phyloP scores from a whole-genome alignment of 2,797 vertebrate genomes.

The Psittacula derbiana region DNA sequence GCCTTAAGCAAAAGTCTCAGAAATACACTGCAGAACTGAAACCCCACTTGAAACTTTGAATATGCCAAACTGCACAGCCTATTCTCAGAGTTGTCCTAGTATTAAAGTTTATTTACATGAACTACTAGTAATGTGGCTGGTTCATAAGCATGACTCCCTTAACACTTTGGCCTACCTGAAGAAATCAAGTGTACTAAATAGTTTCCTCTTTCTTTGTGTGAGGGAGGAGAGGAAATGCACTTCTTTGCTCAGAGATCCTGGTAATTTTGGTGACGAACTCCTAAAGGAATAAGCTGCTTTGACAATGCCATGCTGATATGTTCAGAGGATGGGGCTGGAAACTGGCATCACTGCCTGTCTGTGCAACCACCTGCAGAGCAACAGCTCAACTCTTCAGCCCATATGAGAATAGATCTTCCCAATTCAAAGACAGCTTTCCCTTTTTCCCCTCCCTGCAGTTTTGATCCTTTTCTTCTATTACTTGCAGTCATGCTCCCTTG shows the following conservation, averaged over 20 bases:
- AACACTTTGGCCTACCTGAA: neutral
- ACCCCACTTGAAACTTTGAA: neutral
- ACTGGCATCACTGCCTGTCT: neutral
- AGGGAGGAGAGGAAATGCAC: neutral
- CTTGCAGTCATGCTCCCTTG: neutral
- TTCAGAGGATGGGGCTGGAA: neutral
- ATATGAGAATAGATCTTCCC: neutral
- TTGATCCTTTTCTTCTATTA: neutral
- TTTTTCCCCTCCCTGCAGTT: neutral
- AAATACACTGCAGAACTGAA: neutral
- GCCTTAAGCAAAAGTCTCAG: neutral
- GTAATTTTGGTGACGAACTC: neutral
- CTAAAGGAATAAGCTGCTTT: neutral
- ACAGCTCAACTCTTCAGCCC: neutral
- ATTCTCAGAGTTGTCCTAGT: neutral
- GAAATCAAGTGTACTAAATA: neutral
- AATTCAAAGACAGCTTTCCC: neutral
- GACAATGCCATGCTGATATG: neutral
- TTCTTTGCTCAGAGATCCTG: neutral
- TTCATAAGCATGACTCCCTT: neutral
- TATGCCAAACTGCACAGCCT: neutral
- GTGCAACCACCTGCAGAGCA: neutral
- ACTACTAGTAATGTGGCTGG: neutral
- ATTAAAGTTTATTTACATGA: neutral
- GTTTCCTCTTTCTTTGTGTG: neutral